Conservation (phyloP, 1,140 invertebrate genomes). For the Cotesia vestalis region DNA sequence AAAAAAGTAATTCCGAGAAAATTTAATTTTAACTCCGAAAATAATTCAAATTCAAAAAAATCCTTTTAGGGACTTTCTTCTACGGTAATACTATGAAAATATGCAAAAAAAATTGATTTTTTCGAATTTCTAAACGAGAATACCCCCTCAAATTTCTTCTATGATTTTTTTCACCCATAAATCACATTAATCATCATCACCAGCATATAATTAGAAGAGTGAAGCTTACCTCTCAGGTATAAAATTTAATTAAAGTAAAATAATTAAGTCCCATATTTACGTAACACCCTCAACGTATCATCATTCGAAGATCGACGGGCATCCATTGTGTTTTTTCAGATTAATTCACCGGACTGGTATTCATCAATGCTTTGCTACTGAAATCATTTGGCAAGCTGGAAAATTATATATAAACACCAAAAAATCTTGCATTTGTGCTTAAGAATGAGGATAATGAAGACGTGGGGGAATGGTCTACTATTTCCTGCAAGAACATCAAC, state of each 20-base stretch:
- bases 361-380: neutral
- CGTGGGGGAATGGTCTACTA: neutral
- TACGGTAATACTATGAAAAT: too few relatives aligned
- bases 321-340: constrained; percentile 24
- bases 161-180: constrained; percentile 9
- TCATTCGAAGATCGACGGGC: constrained; percentile 18
- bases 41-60: too few relatives aligned
- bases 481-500: constrained; percentile 44
- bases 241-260: neutral
- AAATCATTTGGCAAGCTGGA: neutral
- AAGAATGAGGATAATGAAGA: neutral
- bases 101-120: too few relatives aligned
- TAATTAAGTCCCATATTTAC: too few relatives aligned
- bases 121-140: too few relatives aligned
- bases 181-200: neutral
- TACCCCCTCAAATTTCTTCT: too few relatives aligned
- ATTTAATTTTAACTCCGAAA: too few relatives aligned
- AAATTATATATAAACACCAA: neutral
- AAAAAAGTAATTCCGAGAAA: too few relatives aligned
- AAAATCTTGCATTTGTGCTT: neutral
- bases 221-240: neutral
- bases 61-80: too few relatives aligned
- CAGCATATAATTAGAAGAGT: neutral
- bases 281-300: neutral
- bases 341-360: constrained; percentile 6